These are phyloP conservation scores for Hirtodrosophila trivittata DNA, from an alignment of 2,888 invertebrate genomes.

Conservation along the genomic window DNA sequence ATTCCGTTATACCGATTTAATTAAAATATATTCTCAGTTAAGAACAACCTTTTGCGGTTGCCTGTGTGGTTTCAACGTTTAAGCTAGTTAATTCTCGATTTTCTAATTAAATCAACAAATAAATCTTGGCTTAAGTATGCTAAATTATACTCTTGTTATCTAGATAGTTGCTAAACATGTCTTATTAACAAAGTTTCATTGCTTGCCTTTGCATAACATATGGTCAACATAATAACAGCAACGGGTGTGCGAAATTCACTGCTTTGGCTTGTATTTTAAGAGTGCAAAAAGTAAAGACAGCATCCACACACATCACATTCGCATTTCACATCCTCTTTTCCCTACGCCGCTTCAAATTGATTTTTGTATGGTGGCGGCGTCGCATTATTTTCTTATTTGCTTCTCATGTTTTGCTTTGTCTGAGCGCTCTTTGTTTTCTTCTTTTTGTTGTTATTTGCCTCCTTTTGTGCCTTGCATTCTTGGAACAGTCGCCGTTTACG, in stretches of 20 bases:
- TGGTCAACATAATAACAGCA: neutral
- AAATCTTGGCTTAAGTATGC: neutral
- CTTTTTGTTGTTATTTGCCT: conserved; percentile 73
- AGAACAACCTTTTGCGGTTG: too few species aligned
- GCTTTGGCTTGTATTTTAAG: conserved; percentile 4
- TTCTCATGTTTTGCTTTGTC: conserved; percentile 67
- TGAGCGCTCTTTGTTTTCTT: conserved; percentile 65
- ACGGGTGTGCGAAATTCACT: conserved; percentile 28
- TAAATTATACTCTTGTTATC: too few species aligned
- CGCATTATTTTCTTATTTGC: conserved; percentile 73
- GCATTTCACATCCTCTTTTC: conserved; percentile 24
- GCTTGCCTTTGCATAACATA: neutral
- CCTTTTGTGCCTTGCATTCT: conserved; percentile 75
- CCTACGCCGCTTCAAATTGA: conserved; percentile 64
- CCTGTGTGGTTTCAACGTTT: too few species aligned
- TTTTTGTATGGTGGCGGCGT: conserved; percentile 62
- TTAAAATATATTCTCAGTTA: too few species aligned
- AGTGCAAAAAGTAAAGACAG: conserved; percentile 53
- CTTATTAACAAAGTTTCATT: too few species aligned
- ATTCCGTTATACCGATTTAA: too few species aligned
- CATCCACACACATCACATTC: conserved; percentile 49
- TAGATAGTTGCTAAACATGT: too few species aligned
- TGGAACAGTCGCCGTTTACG: conserved; percentile 67
- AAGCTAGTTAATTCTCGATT: too few species aligned
- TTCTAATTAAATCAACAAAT: neutral